Evolutionary conservation across 1,140 invertebrate genomes (phyloP).

Genomic region (Drosophila obscura): DNA sequence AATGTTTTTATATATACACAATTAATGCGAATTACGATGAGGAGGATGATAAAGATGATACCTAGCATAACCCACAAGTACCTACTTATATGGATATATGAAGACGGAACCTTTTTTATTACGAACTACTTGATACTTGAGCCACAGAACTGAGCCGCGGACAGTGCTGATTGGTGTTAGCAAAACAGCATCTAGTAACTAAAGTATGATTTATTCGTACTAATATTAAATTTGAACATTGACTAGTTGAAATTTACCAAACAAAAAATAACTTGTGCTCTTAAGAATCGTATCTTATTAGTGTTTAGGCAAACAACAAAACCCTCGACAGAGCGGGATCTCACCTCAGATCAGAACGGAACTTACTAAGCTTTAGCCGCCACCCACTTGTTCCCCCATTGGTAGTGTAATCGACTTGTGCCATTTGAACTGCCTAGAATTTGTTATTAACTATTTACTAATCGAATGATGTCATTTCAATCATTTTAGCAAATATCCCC

Average conservation of each 20-base stretch:
- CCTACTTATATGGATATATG: constrained; percentile 55
- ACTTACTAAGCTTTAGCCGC: constrained; percentile 44
- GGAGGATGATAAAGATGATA: constrained; percentile 47
- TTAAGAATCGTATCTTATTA: not conserved
- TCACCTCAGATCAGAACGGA: constrained; percentile 31
- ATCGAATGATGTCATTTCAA: constrained; percentile 24
- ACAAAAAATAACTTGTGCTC: constrained; percentile 20
- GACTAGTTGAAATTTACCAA: constrained; percentile 65
- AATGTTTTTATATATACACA: constrained; percentile 58
- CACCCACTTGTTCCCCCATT: constrained; percentile 32
- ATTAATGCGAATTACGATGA: too few species aligned
- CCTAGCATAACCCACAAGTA: constrained; percentile 74
- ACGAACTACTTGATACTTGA: constrained; percentile 65
- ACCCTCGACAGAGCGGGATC: constrained; percentile 21
- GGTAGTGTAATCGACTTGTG: constrained; percentile 58
- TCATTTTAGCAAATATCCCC: constrained; percentile 27
- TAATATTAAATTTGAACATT: constrained; percentile 50
- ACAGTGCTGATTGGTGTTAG: constrained; percentile 52
- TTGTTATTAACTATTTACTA: constrained; percentile 70
- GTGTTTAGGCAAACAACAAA: constrained; percentile 38
- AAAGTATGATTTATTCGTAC: constrained; percentile 21
- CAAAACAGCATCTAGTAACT: constrained; percentile 52
- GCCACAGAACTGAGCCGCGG: constrained; percentile 75
- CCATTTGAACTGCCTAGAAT: constrained; percentile 63
- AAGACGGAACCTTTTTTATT: constrained; percentile 64